Evolutionary conservation across 2,113 vertebrate species (phyloP), one percentile per base, ranked within the genome.

Genomic region (Lipotes vexillifer): DNA sequence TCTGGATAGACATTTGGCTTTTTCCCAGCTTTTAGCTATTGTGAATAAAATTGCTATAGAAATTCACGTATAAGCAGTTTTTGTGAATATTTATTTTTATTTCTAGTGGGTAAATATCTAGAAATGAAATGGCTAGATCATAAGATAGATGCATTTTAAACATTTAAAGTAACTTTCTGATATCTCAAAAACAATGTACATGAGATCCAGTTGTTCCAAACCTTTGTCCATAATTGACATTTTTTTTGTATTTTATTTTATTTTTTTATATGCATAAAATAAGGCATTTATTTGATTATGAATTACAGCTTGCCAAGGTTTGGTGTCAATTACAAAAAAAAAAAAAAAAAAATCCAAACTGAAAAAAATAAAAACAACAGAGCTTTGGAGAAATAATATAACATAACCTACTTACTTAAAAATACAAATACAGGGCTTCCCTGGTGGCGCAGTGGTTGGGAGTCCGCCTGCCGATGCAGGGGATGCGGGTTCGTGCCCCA

Each of bases 201-300:
- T 38, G 44, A 72, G 4, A 55, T 59, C 3, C 11, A 71, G 27
- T 55, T 23, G 75, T 33, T n/a, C n/a, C 11, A 78, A 78, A 25
- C 49, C 31, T 33, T 12, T 78, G 31, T 55, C 75, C 49, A 78
- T 55, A 78, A 55, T 44, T 36, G 21, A 55, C 11, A 25, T 3
- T 59, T 59, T 59, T 59, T 8, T 23, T 52, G 14, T 52, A 52
- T 52, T 52, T 5, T 52, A 52, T 52, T 52, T 52, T 52, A 52
- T 52, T 17, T 52, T 52, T 52, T 17, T 23, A 97, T 68, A 38
- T 14, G 15, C 21, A 65, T 87, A 66, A 90, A 92, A 49, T 66
- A 89, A 86, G 92, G 3, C 92, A 97, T 97, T 97, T 98, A 97
- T 92, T 98, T 97, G 92, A 97, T 12, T 61, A 72, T 83, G 93